A percentile compares a stretch with the other conserved stretches of the same genome.
phyloP scores from a whole-genome alignment of 1,140 invertebrate species.

The Brachionus calyciflorus region DNA sequence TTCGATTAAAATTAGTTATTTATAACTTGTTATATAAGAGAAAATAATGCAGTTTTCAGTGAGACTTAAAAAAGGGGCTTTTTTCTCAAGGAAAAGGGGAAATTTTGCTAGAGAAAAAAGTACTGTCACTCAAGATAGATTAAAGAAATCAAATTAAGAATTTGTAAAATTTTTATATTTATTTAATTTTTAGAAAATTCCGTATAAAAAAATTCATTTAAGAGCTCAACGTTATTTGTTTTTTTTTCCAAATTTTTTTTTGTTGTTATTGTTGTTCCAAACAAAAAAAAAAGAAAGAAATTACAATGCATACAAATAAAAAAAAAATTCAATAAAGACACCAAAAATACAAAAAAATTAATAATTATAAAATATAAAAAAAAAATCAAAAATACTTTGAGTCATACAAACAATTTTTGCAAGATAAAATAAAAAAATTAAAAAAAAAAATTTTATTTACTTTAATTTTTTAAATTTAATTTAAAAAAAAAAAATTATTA shows the following conservation, averaged over 20 bases:
- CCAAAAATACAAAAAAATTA: neutral
- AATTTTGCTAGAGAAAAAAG: no score
- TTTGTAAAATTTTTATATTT: conserved; percentile 2
- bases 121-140: neutral
- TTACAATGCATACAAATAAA: conserved; percentile 22
- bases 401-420: conserved; percentile 28
- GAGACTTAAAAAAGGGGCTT: no score
- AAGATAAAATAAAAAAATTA: no score
- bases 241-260: no score
- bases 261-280: no score
- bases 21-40: no score
- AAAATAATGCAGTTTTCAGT: no score
- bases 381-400: conserved; percentile 10
- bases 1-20: no score
- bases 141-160: neutral
- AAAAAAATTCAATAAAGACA: neutral
- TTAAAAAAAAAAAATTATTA: neutral
- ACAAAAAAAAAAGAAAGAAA: conserved; percentile 1
- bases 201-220: neutral
- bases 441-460: neutral
- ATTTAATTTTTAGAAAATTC: conserved; percentile 33
- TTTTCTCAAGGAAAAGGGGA: no score
- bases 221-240: no score
- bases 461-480: conserved; percentile 8
- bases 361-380: neutral